Evolutionary conservation across 2,888 invertebrate species (phyloP).

Genomic region (Pandemis cinnamomeana): DNA sequence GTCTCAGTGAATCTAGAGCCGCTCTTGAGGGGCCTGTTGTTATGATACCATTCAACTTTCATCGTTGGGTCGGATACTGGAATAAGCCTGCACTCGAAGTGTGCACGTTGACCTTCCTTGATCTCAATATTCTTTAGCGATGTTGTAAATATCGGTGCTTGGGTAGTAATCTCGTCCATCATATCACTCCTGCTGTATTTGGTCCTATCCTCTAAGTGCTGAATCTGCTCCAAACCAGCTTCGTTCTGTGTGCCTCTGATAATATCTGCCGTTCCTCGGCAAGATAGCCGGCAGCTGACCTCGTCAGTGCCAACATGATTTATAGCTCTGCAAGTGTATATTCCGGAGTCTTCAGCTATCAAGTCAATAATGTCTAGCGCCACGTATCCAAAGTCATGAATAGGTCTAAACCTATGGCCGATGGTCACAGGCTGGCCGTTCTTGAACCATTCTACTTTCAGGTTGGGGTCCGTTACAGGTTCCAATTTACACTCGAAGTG

Average conservation of each 20-base stretch:
- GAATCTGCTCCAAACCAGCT: slow-evolving; percentile 94
- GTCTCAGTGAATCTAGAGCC: slow-evolving; percentile 98
- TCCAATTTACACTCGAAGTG: slow-evolving; percentile 99
- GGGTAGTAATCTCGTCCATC: slow-evolving; percentile 93
- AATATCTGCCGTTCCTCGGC: slow-evolving; percentile 91
- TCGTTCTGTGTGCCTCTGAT: slow-evolving; percentile 94
- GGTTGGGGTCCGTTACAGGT: slow-evolving; percentile 97
- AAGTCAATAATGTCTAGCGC: slow-evolving; percentile 98
- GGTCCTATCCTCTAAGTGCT: slow-evolving; percentile 93
- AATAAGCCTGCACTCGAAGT: slow-evolving; percentile 96
- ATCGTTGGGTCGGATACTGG: slow-evolving; percentile 97
- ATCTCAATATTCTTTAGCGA: slow-evolving; percentile 96
- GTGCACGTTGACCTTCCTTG: slow-evolving; percentile 97
- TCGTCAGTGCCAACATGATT: slow-evolving; percentile 96
- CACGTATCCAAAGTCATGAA: slow-evolving; percentile 99
- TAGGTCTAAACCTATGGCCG: slow-evolving; percentile 97
- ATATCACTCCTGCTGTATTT: slow-evolving; percentile 90
- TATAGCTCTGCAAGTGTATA: slow-evolving; percentile 96
- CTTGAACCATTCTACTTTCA: slow-evolving; percentile 98
- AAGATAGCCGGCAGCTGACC: slow-evolving; percentile 89
- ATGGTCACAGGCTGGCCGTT: slow-evolving; percentile 97
- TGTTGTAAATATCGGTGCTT: slow-evolving; percentile 96
- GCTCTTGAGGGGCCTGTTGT: slow-evolving; percentile 94
- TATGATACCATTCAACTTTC: slow-evolving; percentile 98
- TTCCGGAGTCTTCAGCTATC: slow-evolving; percentile 97